phyloP scores from a whole-genome alignment of 2,888 invertebrate genomes.

The Drosophila barbarae region DNA sequence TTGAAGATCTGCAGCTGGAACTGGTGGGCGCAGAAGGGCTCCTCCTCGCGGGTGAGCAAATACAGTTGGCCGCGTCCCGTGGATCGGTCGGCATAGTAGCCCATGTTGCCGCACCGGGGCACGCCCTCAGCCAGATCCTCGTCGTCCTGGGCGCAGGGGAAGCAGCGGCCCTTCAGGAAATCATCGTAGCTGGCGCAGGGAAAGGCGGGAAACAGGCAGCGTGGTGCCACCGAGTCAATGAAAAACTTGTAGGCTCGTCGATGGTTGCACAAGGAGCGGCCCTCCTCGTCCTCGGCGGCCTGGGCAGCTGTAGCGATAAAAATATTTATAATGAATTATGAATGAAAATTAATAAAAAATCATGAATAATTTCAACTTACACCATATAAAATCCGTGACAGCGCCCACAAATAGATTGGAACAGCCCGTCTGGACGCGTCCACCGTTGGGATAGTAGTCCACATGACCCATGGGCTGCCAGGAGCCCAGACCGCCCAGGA shows the following conservation, averaged over 20 bases:
- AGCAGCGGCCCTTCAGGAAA: constrained; percentile 88
- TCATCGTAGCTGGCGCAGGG: constrained; percentile 92
- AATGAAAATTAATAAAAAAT: no score
- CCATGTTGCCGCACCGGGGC: constrained; percentile 92
- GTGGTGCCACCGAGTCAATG: constrained; percentile 94
- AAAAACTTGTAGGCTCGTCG: constrained; percentile 95
- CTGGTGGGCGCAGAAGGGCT: constrained; percentile 96
- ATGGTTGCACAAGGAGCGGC: constrained; percentile 94
- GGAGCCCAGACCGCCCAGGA: constrained; percentile 90
- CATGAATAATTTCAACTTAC: constrained; percentile 80
- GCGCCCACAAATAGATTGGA: constrained; percentile 95
- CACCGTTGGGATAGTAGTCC: constrained; percentile 95
- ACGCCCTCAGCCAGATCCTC: constrained; percentile 78
- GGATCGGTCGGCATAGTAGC: constrained; percentile 93
- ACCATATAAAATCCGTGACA: constrained; percentile 93
- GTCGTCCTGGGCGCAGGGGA: constrained; percentile 83
- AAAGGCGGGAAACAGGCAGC: constrained; percentile 95
- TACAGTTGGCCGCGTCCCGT: constrained; percentile 92
- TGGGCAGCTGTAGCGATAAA: constrained; percentile 75
- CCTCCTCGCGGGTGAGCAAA: constrained; percentile 92
- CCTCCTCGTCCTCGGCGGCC: constrained; percentile 91
- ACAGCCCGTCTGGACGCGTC: constrained; percentile 94
- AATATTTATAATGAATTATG: not conserved
- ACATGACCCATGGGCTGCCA: constrained; percentile 96
- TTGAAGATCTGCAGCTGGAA: constrained; percentile 91